Evolutionary conservation across 1,140 invertebrate species (phyloP).

Genomic region (Bemisia tabaci): DNA sequence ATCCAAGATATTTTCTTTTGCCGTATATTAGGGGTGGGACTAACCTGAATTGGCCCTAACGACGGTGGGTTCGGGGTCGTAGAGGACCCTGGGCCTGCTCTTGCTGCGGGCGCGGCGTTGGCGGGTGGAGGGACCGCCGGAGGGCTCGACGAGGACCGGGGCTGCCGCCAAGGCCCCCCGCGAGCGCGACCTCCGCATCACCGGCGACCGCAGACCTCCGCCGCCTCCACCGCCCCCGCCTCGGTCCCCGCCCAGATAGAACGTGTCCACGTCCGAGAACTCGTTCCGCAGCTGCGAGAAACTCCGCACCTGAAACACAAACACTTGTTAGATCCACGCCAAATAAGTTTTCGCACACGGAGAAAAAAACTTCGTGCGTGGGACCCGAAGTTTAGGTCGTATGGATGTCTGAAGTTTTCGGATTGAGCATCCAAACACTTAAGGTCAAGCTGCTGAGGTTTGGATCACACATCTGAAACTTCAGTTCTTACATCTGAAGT

Average conservation of each 20-base stretch:
- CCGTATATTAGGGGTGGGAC: too few species aligned
- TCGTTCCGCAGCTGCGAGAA: slow-evolving; percentile 84
- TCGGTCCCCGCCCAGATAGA: slow-evolving; percentile 73
- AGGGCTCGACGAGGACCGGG: slow-evolving; percentile 18
- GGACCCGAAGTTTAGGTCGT: too few species aligned
- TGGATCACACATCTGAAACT: too few species aligned
- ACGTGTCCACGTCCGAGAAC: slow-evolving; percentile 79
- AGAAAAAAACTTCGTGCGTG: too few species aligned
- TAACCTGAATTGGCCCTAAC: slow-evolving; percentile 43
- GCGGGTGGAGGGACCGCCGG: slow-evolving; percentile 12
- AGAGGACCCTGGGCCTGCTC: slow-evolving; percentile 59
- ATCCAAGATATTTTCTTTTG: too few species aligned
- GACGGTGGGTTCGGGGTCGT: slow-evolving; percentile 63
- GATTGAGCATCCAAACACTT: too few species aligned
- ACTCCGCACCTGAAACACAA: slow-evolving; percentile 55
- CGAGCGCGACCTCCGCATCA: slow-evolving; percentile 50
- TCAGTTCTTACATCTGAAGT: too few species aligned
- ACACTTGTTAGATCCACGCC: neutral
- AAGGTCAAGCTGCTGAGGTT: too few species aligned
- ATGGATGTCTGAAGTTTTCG: too few species aligned
- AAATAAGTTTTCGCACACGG: too few species aligned
- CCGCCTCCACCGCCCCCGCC: too few species aligned
- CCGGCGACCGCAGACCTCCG: slow-evolving; percentile 41
- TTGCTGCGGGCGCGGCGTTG: slow-evolving; percentile 51
- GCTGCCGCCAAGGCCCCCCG: slow-evolving; percentile 32